Percentiles rank a stretch among this genome's conserved stretches.
phyloP scores from a whole-genome alignment of 2,113 vertebrate species.

The Atlantisia rogersi region DNA sequence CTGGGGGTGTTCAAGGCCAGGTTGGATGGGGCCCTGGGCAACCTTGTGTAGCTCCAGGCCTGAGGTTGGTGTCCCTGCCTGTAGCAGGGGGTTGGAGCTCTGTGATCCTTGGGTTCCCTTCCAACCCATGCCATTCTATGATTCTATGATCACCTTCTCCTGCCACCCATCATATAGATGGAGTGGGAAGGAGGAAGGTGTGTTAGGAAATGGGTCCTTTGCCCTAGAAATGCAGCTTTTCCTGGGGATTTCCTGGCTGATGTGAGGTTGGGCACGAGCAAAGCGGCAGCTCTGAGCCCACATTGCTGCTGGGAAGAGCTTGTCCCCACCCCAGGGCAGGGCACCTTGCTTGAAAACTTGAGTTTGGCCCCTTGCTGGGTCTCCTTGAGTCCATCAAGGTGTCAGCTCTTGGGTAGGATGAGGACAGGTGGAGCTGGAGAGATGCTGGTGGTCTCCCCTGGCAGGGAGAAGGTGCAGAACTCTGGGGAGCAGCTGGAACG shows the following conservation, averaged over 20 bases:
- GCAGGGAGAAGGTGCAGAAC: background rate
- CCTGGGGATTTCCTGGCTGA: constrained; percentile 58
- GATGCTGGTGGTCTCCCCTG: accelerated
- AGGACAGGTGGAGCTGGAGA: accelerated
- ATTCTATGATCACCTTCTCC: too few species aligned
- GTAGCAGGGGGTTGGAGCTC: too few species aligned
- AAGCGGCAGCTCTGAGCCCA: background rate
- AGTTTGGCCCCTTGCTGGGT: background rate
- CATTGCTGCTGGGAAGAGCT: accelerated
- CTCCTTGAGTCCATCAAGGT: background rate
- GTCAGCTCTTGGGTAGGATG: background rate
- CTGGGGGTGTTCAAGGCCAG: too few species aligned
- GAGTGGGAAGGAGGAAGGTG: accelerated
- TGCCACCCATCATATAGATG: accelerated
- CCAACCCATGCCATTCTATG: too few species aligned
- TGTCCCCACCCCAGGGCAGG: background rate
- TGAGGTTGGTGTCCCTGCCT: too few species aligned
- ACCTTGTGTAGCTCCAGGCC: too few species aligned
- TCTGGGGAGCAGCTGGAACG: accelerated
- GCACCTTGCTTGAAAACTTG: background rate
- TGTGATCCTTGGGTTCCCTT: too few species aligned
- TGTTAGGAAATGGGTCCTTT: background rate
- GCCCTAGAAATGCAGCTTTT: background rate
- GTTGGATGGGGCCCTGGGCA: too few species aligned
- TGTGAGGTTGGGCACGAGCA: background rate